Conservation (phyloP, 2,113 vertebrate genomes). For the Plecotus auritus region DNA sequence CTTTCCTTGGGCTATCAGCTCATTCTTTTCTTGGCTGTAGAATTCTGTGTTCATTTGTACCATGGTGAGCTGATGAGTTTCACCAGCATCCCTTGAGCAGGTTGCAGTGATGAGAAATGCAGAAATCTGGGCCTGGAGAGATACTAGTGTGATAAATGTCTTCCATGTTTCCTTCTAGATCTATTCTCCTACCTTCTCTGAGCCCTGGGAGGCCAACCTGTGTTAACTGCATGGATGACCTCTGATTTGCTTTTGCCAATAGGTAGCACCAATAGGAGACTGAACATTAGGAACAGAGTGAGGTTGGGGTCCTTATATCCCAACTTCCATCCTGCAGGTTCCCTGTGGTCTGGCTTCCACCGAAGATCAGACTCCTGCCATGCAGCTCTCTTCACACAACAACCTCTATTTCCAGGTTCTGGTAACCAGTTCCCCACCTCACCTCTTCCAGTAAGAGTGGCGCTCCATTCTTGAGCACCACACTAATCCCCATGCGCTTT, state of each 20-base stretch:
- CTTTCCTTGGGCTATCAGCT: not conserved
- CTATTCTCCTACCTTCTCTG: not conserved
- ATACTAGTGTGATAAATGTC: not conserved
- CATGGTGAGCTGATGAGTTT: not conserved
- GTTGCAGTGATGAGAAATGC: not conserved
- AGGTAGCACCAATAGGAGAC: fast-evolving
- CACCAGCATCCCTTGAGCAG: not conserved
- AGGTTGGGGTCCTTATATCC: not conserved
- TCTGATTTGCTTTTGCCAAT: not conserved
- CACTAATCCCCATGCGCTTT: not conserved
- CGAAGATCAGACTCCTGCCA: not conserved
- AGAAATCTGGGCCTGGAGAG: not conserved
- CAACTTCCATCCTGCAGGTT: not conserved
- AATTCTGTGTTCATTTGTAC: not conserved
- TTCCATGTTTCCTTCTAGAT: not conserved
- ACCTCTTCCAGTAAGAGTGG: not conserved
- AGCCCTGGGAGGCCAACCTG: not conserved
- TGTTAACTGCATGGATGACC: not conserved
- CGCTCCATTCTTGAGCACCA: not conserved
- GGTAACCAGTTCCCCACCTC: not conserved
- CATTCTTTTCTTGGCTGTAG: not conserved
- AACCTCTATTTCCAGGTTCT: not conserved
- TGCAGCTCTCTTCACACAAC: not conserved
- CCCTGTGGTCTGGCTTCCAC: not conserved
- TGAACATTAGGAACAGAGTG: not conserved